Evolutionary conservation across 2,888 invertebrate genomes (phyloP).

Genomic region (Rhabditoides inermis): DNA sequence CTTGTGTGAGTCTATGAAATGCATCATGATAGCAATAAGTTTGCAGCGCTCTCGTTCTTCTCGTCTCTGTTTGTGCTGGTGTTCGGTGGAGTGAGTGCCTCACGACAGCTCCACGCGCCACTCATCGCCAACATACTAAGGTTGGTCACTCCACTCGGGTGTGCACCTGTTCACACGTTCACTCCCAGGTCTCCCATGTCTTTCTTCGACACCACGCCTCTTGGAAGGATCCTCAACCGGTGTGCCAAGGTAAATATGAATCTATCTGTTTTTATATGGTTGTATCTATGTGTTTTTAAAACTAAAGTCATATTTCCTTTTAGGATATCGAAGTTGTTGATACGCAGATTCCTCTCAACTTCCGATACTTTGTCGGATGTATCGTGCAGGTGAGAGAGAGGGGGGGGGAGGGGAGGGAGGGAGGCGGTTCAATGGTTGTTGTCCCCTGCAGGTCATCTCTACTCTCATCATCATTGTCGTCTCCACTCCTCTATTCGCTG

Average conservation of each 20-base stretch:
- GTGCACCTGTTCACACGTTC: slow-evolving; percentile 37
- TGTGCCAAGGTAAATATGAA: slow-evolving; percentile 42
- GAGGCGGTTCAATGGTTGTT: not conserved
- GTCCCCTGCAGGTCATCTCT: slow-evolving; percentile 21
- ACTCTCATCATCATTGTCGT: slow-evolving; percentile 40
- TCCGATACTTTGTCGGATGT: slow-evolving; percentile 40
- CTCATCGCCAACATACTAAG: slow-evolving; percentile 28
- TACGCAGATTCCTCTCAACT: slow-evolving; percentile 31
- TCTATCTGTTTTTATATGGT: not conserved
- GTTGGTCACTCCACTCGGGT: no score
- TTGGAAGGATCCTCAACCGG: slow-evolving; percentile 55
- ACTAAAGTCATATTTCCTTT: slow-evolving; percentile 1
- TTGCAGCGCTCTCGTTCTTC: slow-evolving; percentile 11
- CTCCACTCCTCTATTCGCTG: slow-evolving; percentile 41
- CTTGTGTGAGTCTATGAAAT: not conserved
- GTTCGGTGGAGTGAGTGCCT: slow-evolving; percentile 36
- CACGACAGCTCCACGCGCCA: slow-evolving; percentile 31
- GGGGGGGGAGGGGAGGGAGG: not conserved
- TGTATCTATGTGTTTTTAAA: not conserved
- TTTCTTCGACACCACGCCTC: slow-evolving; percentile 55
- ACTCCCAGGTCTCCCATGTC: slow-evolving; percentile 52
- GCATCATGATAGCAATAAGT: not conserved
- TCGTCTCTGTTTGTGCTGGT: slow-evolving; percentile 25
- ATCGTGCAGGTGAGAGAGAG: slow-evolving; percentile 20
- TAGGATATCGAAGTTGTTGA: slow-evolving; percentile 44